A percentile compares a stretch with the other conserved stretches of the same genome.
These are phyloP conservation scores for Penaeus vannamei DNA, from an alignment of 1,140 invertebrate species.

Conservation along the genomic window DNA sequence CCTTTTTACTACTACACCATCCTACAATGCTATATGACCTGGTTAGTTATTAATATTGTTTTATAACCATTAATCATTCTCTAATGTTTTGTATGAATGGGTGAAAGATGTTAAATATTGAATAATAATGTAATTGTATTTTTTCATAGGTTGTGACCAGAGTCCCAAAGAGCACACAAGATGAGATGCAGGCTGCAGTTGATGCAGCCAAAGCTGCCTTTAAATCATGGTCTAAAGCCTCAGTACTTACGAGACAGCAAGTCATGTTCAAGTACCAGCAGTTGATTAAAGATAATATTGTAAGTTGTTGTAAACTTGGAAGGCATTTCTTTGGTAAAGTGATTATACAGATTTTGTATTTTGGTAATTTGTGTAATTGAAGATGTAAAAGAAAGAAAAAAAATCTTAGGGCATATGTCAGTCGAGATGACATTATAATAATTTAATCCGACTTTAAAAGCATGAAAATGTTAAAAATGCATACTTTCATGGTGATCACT, in stretches of 20 bases:
- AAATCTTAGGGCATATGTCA: too few species aligned
- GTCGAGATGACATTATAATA: too few species aligned
- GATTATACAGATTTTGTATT: neutral
- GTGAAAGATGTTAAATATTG: neutral
- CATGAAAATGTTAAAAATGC: too few species aligned
- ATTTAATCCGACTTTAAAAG: too few species aligned
- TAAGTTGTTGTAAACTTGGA: constrained; percentile 70
- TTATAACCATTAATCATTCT: too few species aligned
- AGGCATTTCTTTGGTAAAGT: neutral
- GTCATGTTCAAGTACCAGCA: constrained; percentile 94
- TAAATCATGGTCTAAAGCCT: constrained; percentile 90
- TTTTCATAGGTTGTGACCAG: constrained; percentile 78
- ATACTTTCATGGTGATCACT: too few species aligned
- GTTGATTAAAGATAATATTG: constrained; percentile 84
- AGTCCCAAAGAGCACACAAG: constrained; percentile 91
- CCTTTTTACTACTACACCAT: too few species aligned
- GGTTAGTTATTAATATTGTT: too few species aligned
- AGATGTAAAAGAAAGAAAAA: too few species aligned
- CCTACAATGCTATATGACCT: too few species aligned
- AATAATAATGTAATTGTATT: neutral
- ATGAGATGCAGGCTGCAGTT: constrained; percentile 94
- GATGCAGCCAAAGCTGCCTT: constrained; percentile 88
- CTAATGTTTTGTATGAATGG: neutral
- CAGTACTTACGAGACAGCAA: constrained; percentile 93
- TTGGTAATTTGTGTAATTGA: too few species aligned